Evolutionary conservation across 2,113 vertebrate species (phyloP).

Genomic region (Athene cunicularia): DNA sequence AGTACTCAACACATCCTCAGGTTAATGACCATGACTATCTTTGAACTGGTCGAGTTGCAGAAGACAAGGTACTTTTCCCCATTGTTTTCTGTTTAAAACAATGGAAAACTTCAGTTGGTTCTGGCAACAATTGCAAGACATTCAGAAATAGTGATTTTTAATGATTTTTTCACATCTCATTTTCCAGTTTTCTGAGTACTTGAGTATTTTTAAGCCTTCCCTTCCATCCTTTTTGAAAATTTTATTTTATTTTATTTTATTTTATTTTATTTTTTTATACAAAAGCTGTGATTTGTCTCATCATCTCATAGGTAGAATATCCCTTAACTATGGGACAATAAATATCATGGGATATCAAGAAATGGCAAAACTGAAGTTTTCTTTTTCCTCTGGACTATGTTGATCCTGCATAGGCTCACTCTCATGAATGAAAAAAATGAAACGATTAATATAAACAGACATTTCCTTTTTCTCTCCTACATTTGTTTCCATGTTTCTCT

Average conservation of each 20-base stretch:
- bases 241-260: background rate
- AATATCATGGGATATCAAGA: background rate
- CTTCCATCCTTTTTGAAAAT: background rate
- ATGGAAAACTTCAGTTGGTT: background rate
- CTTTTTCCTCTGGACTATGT: background rate
- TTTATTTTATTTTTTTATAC: background rate
- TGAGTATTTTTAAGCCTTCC: background rate
- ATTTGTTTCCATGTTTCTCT: background rate
- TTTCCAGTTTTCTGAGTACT: background rate
- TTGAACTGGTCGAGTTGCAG: background rate
- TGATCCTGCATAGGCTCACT: background rate
- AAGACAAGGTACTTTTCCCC: background rate
- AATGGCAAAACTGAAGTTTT: background rate
- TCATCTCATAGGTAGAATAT: background rate
- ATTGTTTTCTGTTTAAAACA: background rate
- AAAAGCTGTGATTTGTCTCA: background rate
- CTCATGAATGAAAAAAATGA: background rate
- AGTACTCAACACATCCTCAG: background rate
- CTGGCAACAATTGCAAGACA: background rate
- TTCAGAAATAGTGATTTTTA: background rate
- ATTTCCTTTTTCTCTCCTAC: background rate
- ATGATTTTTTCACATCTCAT: rapidly evolving
- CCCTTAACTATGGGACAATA: background rate
- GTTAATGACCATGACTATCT: background rate
- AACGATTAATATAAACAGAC: background rate